Evolutionary conservation across 2,113 vertebrate species (phyloP), one percentile per base, ranked within the genome.

Genomic region (Anarhynchus alexandrinus): DNA sequence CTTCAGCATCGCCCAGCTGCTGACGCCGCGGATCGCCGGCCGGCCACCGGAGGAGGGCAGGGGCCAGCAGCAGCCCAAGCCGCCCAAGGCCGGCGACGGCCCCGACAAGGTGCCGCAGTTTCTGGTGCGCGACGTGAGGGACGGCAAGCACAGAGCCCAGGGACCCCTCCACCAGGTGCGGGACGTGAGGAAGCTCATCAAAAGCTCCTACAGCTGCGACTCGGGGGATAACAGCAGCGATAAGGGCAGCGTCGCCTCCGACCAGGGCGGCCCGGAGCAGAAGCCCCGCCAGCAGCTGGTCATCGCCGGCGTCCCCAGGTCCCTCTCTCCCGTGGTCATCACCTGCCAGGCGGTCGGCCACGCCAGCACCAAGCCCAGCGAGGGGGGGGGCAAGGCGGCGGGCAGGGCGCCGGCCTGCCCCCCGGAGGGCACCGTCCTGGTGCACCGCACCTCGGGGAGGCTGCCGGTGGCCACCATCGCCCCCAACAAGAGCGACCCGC

Each of bases 181-280:
- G 34, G 99, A 99, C 66, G 99, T 99, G 87, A 97, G 99, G 32
- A 99, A 99, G 83, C 85, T 99, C 38, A 99, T 99, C 49, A 99
- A 99, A 92, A 99, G 99, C 59, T 98, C 98, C 4, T 99, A 99
- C 95, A 98, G 98, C 93, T 98, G 98, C 70, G 98, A 99, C 51
- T 98, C 99, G 38, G 97, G 98, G 51, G 99, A 99, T 18, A 98
- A 97, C 93, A 93, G 97, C 91, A 98, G 98, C 79, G 98, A 99
- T 45, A 98, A 95, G 94, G 91, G 97, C 91, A 91, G 98, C 26
- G 55, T 90, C 7, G 91, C 97, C 52, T 98, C 97, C 9, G 98
- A 99, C 82, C 97, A 97, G 80, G 97, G 97, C 18, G 27, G 97
- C 17, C 10, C 93, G 4, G 99, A 99, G 59, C 97, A 98, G 49